phyloP scores from a whole-genome alignment of 2,797 vertebrate species.

The Mus minutoides region DNA sequence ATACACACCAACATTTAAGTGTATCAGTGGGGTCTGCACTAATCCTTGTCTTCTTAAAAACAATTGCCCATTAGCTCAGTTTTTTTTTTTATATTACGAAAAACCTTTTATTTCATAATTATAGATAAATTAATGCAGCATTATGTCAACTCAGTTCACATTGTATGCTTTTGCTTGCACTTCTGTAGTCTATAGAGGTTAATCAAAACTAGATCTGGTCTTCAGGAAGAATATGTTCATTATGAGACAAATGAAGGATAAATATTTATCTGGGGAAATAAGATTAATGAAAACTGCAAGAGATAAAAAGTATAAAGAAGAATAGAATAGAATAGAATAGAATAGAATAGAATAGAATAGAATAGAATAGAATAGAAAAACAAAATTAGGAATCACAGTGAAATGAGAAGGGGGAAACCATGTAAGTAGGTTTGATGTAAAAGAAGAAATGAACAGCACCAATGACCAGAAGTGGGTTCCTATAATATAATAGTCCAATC shows the following conservation, averaged over 20 bases:
- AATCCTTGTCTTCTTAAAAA: neutral
- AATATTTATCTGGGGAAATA: slow-evolving; percentile 44
- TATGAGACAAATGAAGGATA: slow-evolving; percentile 58
- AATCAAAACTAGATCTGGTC: slow-evolving; percentile 58
- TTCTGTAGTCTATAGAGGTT: slow-evolving; percentile 39
- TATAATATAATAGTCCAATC: too few species aligned
- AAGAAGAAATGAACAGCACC: neutral
- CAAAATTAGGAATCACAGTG: neutral
- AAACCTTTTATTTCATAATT: slow-evolving; percentile 69
- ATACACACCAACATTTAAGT: neutral
- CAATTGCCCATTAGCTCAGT: neutral
- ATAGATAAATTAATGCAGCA: slow-evolving; percentile 64
- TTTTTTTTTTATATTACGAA: slow-evolving; percentile 60
- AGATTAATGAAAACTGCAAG: neutral
- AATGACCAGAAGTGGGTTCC: neutral
- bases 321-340: neutral
- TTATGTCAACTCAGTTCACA: slow-evolving; percentile 63
- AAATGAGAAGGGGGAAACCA: neutral
- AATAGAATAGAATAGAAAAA: neutral
- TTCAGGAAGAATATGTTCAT: slow-evolving; percentile 63
- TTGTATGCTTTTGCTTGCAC: slow-evolving; percentile 34
- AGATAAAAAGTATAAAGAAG: neutral
- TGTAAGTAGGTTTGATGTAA: neutral
- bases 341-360: neutral
- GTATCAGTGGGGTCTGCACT: neutral